Base-by-base conservation (phyloP, 2,113 vertebrate genomes). In the Rhipidura dahli region DNA sequence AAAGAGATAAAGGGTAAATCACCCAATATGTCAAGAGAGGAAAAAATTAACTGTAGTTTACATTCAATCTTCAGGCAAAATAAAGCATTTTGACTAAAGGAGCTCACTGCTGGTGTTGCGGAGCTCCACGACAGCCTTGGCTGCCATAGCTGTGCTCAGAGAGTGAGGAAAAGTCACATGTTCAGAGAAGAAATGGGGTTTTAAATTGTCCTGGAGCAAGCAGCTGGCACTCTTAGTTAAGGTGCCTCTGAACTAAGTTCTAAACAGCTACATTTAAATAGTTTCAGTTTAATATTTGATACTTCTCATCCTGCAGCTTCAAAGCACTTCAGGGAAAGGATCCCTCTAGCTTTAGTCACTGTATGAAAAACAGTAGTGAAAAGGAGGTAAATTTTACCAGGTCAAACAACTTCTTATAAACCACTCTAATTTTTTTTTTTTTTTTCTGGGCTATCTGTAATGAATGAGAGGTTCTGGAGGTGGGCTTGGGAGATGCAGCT, bases 141-240 rank as follows among this genome's bases (percentile, higher is more conserved):
- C 33, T 35, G 40, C 31, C 12, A 8, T 1, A 33, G 51, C 33
- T 65, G 50, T 5, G 19, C 84, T 49, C 47, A 30, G 1, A 2
- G 26, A 23, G 31, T 0, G 2, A 63, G 51, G 7, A 39, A 37
- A 71, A 49, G 15, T 33, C 31, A 73, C 21, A 5, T 1, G 0
- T 47, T 68, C 51, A 31, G 35, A 59, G 31, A 66, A 78, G 60
- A 81, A 90, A 42, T 9, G 21, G 7, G 15, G 1, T 15, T 81
- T 82, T 39, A 50, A 45, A 73, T 23, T 60, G 8, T 19, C 1
- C 0, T 42, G 60, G 35, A 81, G 56, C 26, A 57, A n/a, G 45
- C 21, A 53, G 53, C 35, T 60, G 39, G 19, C n/a, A 9, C 19
- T 68, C 2, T 9, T 5, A 30, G 22, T n/a, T 20, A 8, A 8